Conservation (phyloP, 2,113 vertebrate species). For the Panthera leo region DNA sequence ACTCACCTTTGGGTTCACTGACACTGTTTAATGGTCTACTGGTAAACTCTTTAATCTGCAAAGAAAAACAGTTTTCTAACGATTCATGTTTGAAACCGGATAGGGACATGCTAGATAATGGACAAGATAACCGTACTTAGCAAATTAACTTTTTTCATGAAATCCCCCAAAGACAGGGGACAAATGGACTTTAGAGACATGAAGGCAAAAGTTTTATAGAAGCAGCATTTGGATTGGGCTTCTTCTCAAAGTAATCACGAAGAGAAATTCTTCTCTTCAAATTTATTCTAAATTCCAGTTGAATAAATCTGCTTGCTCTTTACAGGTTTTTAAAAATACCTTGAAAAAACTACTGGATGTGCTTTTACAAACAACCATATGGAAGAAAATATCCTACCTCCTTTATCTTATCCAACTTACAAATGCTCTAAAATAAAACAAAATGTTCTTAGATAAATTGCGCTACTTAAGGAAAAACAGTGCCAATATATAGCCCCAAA, state of each 20-base stretch:
- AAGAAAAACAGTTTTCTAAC: conserved; percentile 57
- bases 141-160: background rate
- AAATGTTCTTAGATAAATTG: background rate
- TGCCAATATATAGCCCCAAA: background rate
- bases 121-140: background rate
- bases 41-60: conserved; percentile 89
- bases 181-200: background rate
- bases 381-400: background rate
- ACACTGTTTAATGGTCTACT: conserved; percentile 78
- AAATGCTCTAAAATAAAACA: background rate
- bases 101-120: background rate
- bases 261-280: background rate
- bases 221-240: background rate
- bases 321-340: background rate
- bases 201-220: background rate
- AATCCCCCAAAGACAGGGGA: background rate
- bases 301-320: background rate
- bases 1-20: conserved; percentile 86
- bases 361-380: background rate
- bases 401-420: background rate
- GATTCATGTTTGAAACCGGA: background rate
- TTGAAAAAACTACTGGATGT: background rate
- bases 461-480: rapidly evolving
- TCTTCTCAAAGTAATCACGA: background rate
- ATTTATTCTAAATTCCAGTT: background rate